These are phyloP conservation scores for Scotopteryx bipunctaria DNA, from an alignment of 2,888 invertebrate species.

Conservation along the genomic window DNA sequence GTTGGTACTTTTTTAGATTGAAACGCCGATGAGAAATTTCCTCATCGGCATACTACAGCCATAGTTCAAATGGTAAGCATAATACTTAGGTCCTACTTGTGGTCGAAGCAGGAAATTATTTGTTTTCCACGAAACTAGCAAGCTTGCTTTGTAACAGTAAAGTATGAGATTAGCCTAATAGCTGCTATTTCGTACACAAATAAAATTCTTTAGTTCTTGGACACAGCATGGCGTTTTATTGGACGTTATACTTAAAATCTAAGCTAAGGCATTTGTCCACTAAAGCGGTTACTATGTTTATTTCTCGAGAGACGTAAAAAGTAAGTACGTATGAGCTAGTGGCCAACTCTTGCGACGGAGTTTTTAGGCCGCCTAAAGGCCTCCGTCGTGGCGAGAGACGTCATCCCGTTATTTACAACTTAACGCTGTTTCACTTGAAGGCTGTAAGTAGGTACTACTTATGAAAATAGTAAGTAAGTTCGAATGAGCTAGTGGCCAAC, in stretches of 20 bases:
- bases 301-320: too few species aligned
- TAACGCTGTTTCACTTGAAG: too few species aligned
- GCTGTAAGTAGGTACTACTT: too few species aligned
- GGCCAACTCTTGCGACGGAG: too few species aligned
- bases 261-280: not conserved
- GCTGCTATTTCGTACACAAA: conserved; percentile 13
- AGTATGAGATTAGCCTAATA: conserved; percentile 24
- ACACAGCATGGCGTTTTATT: conserved; percentile 6
- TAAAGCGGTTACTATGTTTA: not conserved
- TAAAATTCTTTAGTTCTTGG: conserved; percentile 9
- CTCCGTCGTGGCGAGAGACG: too few species aligned
- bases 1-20: too few species aligned
- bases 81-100: not conserved
- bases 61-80: not conserved
- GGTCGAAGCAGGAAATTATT: conserved; percentile 5
- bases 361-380: too few species aligned
- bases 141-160: conserved; percentile 22
- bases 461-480: too few species aligned
- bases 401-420: too few species aligned
- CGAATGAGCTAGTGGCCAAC: too few species aligned
- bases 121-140: conserved; percentile 17
- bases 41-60: not conserved
- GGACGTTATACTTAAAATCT: not conserved
- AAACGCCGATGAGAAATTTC: too few species aligned
- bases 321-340: too few species aligned